Evolutionary conservation across 2,888 invertebrate species (phyloP), one percentile per base, ranked within the genome.

Genomic region (Heliconius sara): DNA sequence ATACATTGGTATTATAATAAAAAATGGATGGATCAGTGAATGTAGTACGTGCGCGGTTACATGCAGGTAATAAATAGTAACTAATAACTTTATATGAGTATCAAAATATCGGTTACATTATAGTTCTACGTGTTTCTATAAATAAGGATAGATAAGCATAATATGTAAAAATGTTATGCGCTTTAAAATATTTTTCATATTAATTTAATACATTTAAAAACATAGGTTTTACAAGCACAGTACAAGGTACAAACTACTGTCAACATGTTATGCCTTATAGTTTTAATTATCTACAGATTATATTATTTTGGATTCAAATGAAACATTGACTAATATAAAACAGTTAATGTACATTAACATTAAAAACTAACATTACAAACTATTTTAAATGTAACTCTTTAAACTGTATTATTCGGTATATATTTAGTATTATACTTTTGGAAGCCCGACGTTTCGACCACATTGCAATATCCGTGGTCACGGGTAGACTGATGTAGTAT

Each of bases 291-390:
- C 43, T 68, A 68, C 68, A 19, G 52, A 52, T 52, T 52, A 52
- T 3, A 68, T 70, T 70, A 16, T 43, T 70, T 43, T 70, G 70
- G 70, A 43, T 47, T 70, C 70, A 70, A 70, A 70, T 39, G 5
- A 39, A 68, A 68, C 43, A 43, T 68, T 68, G 7, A 66, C 19
- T 13, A 27, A 30, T 66, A 16, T 30, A 27, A 66, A 30, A 66
- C 6, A 13, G 3, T 3, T 60, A 57, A n/a, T 60, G 7, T 60
- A 60, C n/a, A n/a, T 60, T 60, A n/a, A n/a, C n/a, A 60, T 60
- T 25, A 65, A 13, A 65, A 65, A 25, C n/a, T n/a, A n/a, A n/a
- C n/a, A n/a, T n/a, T n/a, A n/a, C 16, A 27, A 65, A 65, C 5
- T 13, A 1, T 25, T 60, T 25, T 13, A 22, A 52, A 52, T 19